These are phyloP conservation scores for Chondrosia reniformis DNA, from an alignment of 37 sponge, comb jelly and placozoan species.

Conservation along the genomic window DNA sequence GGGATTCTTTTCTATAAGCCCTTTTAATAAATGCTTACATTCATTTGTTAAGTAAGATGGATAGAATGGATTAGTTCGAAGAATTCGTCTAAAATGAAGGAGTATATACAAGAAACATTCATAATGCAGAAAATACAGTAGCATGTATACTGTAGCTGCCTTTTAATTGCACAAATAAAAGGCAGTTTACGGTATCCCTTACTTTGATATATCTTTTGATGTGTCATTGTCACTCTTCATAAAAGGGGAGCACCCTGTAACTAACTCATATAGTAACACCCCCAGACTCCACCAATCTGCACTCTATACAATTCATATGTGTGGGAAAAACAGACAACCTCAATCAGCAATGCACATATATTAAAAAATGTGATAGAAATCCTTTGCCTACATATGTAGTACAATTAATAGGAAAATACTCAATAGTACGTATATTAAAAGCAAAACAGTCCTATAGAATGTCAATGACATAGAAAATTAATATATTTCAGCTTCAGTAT, in stretches of 20 bases:
- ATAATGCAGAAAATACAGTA: background rate
- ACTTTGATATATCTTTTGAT: constrained; percentile 54
- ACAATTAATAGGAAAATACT: no score
- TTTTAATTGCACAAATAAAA: background rate
- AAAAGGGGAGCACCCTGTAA: constrained; percentile 85
- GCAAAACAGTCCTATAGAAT: no score
- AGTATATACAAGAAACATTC: background rate
- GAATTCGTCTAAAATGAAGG: constrained; percentile 61
- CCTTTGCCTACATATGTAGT: no score
- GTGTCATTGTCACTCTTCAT: constrained; percentile 67
- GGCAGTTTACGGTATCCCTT: background rate
- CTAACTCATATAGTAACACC: constrained; percentile 85
- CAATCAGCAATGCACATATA: no score
- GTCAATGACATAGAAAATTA: no score
- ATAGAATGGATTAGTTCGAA: constrained; percentile 48
- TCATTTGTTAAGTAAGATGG: constrained; percentile 39
- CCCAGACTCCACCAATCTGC: constrained; percentile 99
- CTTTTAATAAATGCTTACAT: constrained; percentile 42
- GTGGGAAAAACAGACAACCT: background rate
- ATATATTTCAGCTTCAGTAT: no score
- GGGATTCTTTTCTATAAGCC: constrained; percentile 75
- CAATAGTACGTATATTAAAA: no score
- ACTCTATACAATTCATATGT: constrained; percentile 18
- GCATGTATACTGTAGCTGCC: background rate
- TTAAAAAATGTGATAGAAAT: no score